phyloP scores from a whole-genome alignment of 1,140 invertebrate genomes.

The Solen grandis region DNA sequence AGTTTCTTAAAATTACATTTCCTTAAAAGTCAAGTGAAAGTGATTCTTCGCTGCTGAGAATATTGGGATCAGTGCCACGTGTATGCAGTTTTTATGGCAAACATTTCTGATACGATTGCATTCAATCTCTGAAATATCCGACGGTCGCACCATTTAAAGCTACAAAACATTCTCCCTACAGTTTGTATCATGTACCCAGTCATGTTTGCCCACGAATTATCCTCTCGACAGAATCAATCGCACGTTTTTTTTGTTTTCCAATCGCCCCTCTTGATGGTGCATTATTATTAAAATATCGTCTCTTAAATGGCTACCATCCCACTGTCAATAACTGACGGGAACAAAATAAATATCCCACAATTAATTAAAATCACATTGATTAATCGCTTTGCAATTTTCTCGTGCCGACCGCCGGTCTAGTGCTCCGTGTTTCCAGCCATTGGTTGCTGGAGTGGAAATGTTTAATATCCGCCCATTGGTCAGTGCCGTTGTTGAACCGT shows the following conservation, averaged over 20 bases:
- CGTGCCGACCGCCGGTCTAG: conserved; percentile 3
- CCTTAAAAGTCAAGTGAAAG: too few relatives aligned
- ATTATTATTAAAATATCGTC: conserved; percentile 34
- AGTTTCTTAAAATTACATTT: too few relatives aligned
- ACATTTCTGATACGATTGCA: too few relatives aligned
- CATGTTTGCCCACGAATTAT: too few relatives aligned
- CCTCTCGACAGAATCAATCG: not conserved
- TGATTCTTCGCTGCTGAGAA: too few relatives aligned
- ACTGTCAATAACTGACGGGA: conserved; percentile 53
- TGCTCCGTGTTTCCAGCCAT: conserved; percentile 29
- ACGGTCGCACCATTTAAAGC: too few relatives aligned
- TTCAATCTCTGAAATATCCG: too few relatives aligned
- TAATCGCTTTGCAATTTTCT: conserved; percentile 44
- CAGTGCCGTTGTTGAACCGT: not conserved
- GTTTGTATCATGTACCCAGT: too few relatives aligned
- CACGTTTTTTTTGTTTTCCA: not conserved
- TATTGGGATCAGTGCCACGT: too few relatives aligned
- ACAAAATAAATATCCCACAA: conserved; percentile 55
- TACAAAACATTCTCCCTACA: too few relatives aligned
- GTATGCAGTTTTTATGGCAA: too few relatives aligned
- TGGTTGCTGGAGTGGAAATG: conserved; percentile 18
- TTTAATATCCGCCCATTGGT: conserved; percentile 43
- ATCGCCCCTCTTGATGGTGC: not conserved
- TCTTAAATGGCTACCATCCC: conserved; percentile 49
- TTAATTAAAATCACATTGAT: conserved; percentile 55